Evolutionary conservation across 2,113 vertebrate genomes (phyloP), one percentile per base, ranked within the genome.

Genomic region (Lagopus muta): DNA sequence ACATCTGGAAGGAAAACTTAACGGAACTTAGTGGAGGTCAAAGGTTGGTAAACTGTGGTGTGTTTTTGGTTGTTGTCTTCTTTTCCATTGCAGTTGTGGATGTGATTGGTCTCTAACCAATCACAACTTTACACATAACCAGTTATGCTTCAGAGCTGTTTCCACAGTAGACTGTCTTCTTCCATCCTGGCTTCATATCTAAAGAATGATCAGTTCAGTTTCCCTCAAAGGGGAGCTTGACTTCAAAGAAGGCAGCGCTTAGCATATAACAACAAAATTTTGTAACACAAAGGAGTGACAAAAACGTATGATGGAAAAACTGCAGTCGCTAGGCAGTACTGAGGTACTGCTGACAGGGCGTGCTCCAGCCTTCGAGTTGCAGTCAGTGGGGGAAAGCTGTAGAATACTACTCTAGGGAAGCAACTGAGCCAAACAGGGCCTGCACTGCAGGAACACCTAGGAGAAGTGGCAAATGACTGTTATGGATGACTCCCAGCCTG

Each of bases 1-100:
- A 98, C 69, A 99, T 97, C 17, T 99, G 99, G 99, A 99, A 99
- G 94, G 99, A 99, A 96, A 99, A 99, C 93, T 98, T 99, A 86
- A 98, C 98, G 14, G 99, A 99, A 97, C 98, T 99, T 69, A 99
- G 99, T 62, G 99, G 99, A 38, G 99, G 99, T 54, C 99, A 99
- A 96, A 98, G 99, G 99, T 99, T 83, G 75, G 95, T 92, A 42
- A 60, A 67, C 17, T 14, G 13, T 40, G 48, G 42, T 62, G 61
- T 0, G n/a, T 74, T 71, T 55, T 40, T 40, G 5, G 10, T 50
- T 57, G 30, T 57, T 57, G 15, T 30, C 76, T 69, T 30, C 34
- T 91, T 91, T 79, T 64, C 38, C 20, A 8, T 28, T 80, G 34
- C 27, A 8, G 8, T 22, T 62, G 3, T 72, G 4, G 61, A 10